Evolutionary conservation across 1,140 invertebrate species (phyloP).

Genomic region (Trachymyrmex cornetzi): DNA sequence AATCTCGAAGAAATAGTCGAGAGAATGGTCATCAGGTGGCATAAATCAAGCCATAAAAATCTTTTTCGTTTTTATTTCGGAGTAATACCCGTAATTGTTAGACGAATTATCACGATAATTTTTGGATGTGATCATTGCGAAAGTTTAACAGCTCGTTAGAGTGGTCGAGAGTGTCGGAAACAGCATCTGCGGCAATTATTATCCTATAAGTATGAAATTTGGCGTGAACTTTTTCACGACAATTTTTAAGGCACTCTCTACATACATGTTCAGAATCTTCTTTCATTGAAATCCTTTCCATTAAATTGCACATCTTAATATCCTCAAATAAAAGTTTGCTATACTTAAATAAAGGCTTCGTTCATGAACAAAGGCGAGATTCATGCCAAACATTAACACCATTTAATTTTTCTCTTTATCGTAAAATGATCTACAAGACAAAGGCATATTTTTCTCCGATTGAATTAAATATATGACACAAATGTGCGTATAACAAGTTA

Average conservation of each 20-base stretch:
- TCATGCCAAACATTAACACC: not conserved
- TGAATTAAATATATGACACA: not conserved
- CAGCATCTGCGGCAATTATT: slow-evolving; percentile 65
- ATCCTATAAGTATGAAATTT: slow-evolving; percentile 57
- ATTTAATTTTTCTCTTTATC: not conserved
- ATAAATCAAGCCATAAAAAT: slow-evolving; percentile 6
- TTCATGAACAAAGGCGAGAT: not conserved
- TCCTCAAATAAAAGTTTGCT: not conserved
- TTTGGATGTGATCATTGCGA: slow-evolving; percentile 25
- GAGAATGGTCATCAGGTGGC: not conserved
- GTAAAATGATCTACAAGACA: not conserved
- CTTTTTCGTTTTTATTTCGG: slow-evolving; percentile 8
- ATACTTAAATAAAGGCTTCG: not conserved
- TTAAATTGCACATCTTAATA: not conserved
- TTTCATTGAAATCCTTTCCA: not conserved
- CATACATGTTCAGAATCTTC: slow-evolving; percentile 2
- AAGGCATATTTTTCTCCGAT: not conserved
- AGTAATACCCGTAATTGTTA: not conserved
- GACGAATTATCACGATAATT: not conserved
- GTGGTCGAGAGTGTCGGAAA: slow-evolving; percentile 62
- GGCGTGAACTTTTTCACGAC: not conserved
- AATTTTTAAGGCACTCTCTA: not conserved
- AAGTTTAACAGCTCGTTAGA: slow-evolving; percentile 66
- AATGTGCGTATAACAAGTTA: not conserved
- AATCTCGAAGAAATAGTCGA: slow-evolving; percentile 15